Evolutionary conservation across 2,797 vertebrate genomes (phyloP), one percentile per base, ranked within the genome.

Genomic region (Merluccius polli): DNA sequence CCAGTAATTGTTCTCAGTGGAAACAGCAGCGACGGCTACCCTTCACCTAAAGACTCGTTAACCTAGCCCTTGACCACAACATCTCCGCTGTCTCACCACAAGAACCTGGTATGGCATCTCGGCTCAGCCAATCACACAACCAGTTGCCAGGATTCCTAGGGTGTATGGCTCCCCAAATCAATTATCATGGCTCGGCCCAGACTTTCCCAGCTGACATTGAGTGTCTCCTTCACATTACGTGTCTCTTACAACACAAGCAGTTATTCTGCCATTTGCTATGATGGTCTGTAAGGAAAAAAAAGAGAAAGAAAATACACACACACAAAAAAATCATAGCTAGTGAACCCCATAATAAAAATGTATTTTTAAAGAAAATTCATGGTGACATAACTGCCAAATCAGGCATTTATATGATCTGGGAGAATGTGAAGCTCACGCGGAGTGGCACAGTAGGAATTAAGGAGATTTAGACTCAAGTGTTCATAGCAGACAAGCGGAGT

Each of bases 401-500:
- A 88, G 88, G 91, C 88, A 88, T 93, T 93, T 89, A 80, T 77
- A 5, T 87, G 88, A 91, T 89, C 88, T 90, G 85, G 73, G 87
- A 89, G 89, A 93, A 93, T 89, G 90, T 88, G 91, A 94, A 91
- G 92, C 92, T 92, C 41, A 89, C 88, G 84, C 93, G 69, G 93
- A 94, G 93, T 94, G 94, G 93, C 94, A 95, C 94, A 87, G 91
- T 77, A 91, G 93, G 92, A 94, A 95, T 94, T 94, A 95, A 94
- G 93, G 90, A 89, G 94, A 94, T 96, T 96, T 95, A 93, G 89
- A 81, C 82, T 94, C 93, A 94, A 95, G 92, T 94, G 94, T 84
- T 95, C 92, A 90, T 93, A 87, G 91, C 92, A 94, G 93, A 92
- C 89, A 90, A 93, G 95, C 92, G 93, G 94, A 91, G 93, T 94